phyloP scores from a whole-genome alignment of 92 coral and sea anemone species.

The Porites cylindrica region DNA sequence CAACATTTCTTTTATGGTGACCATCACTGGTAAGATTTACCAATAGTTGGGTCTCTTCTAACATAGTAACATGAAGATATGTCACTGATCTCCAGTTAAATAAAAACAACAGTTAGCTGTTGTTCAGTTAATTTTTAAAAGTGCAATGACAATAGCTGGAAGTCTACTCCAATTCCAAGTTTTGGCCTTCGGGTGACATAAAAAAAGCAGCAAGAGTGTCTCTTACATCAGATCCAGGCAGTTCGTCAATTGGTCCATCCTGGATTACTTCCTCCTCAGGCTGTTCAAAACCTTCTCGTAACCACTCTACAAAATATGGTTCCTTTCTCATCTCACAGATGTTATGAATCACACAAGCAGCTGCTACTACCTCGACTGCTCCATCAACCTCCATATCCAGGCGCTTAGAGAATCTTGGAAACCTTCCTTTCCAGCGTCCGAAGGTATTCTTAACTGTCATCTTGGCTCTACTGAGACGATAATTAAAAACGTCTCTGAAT shows the following conservation, averaged over 20 bases:
- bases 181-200: constrained; percentile 45
- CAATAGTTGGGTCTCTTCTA: neutral
- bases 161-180: constrained; percentile 40
- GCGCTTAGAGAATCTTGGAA: constrained; percentile 48
- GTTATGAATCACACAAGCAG: constrained; percentile 44
- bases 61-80: neutral
- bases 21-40: neutral
- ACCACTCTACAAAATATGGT: neutral
- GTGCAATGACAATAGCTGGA: neutral
- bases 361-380: neutral
- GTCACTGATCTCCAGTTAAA: constrained; percentile 6
- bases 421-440: constrained; percentile 68
- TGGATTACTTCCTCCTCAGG: constrained; percentile 46
- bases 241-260: constrained; percentile 24
- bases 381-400: constrained; percentile 43
- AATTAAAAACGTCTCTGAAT: constrained; percentile 55
- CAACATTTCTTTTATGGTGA: neutral
- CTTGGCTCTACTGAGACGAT: constrained; percentile 45
- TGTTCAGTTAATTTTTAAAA: no score
- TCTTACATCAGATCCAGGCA: constrained; percentile 46
- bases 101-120: neutral
- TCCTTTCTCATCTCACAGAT: constrained; percentile 24
- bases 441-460: constrained; percentile 70
- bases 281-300: constrained; percentile 15
- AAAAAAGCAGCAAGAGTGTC: constrained; percentile 48